Evolutionary conservation across 2,888 invertebrate species (phyloP), one percentile per base, ranked within the genome.

Genomic region (Panopea generosa): DNA sequence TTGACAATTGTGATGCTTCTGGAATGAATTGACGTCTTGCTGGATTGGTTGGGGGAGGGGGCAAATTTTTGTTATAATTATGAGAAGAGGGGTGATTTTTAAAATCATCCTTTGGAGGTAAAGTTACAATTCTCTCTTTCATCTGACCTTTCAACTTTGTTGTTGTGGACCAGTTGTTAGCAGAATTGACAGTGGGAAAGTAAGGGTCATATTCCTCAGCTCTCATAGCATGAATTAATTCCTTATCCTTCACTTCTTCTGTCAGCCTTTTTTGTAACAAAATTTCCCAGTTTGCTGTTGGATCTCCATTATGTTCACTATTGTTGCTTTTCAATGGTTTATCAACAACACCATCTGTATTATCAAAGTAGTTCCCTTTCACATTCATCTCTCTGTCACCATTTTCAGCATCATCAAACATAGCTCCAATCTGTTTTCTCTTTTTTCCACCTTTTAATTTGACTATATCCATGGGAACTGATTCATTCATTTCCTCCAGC

Each of bases 161-260:
- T 52, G 68, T 65, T 2, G 84, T 81, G 16, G 84, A 83, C 87
- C 87, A 87, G 63, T 87, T 89, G 20, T 71, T 47, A 40, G 73
- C 80, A n/a, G 65, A 65, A 14, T 82, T 78, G 11, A 80, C 60
- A 14, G 72, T 47, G 2, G 77, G 84, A 18, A 82, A 68, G 27
- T 69, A 67, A 6, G 73, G 66, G 33, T 76, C 77, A 38, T 78
- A 74, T 11, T 65, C 78, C 9, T 80, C 77, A 18, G 70, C 77
- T 18, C 67, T 59, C 55, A 86, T 79, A n/a, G 84, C 82, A 73
- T 84, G 73, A 50, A 87, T 83, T 57, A 90, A 62, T 71, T 90
- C 90, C 53, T 87, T 87, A 63, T 86, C 84, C 65, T 91, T 91
- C 3, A 91, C 88, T 49, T 91, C 90, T 24, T 89, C 87, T 4